phyloP scores from a whole-genome alignment of 2,113 vertebrate genomes.

The Hippopotamus amphibius region DNA sequence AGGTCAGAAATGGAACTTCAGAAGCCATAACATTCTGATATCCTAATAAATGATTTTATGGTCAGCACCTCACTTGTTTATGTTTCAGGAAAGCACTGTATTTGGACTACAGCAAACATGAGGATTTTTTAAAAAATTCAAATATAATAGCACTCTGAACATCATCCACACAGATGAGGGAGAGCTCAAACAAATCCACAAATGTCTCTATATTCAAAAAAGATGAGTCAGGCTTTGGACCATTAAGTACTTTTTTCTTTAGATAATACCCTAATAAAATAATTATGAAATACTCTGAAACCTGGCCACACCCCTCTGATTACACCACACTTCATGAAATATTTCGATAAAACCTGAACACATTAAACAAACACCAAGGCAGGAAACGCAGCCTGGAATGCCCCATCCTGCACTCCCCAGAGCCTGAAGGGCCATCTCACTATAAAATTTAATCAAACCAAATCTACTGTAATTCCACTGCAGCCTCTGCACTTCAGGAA shows the following conservation, averaged over 20 bases:
- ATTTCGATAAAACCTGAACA: constrained; percentile 79
- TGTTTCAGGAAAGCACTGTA: constrained; percentile 75
- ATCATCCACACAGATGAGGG: constrained; percentile 47
- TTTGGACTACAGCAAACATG: constrained; percentile 70
- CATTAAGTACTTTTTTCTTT: constrained; percentile 61
- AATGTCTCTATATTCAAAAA: constrained; percentile 67
- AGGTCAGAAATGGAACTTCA: constrained; percentile 74
- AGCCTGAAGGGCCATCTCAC: constrained; percentile 80
- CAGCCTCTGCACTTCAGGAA: constrained; percentile 86
- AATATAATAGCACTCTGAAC: constrained; percentile 74
- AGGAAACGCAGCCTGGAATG: constrained; percentile 82
- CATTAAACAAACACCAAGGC: constrained; percentile 82
- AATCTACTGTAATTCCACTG: constrained; percentile 90
- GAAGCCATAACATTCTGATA: constrained; percentile 56
- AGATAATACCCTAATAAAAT: constrained; percentile 70
- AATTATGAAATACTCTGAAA: constrained; percentile 80
- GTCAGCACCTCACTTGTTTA: constrained; percentile 84
- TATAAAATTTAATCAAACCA: constrained; percentile 86
- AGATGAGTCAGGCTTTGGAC: constrained; percentile 59
- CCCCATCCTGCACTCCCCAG: constrained; percentile 58
- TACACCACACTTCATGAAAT: constrained; percentile 79
- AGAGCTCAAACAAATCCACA: constrained; percentile 70
- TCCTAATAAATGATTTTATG: constrained; percentile 64
- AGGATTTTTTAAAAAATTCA: constrained; percentile 27
- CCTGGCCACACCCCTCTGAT: constrained; percentile 84